Conservation (phyloP, 1,140 invertebrate species). For the Trichomalopsis sarcophagae region DNA sequence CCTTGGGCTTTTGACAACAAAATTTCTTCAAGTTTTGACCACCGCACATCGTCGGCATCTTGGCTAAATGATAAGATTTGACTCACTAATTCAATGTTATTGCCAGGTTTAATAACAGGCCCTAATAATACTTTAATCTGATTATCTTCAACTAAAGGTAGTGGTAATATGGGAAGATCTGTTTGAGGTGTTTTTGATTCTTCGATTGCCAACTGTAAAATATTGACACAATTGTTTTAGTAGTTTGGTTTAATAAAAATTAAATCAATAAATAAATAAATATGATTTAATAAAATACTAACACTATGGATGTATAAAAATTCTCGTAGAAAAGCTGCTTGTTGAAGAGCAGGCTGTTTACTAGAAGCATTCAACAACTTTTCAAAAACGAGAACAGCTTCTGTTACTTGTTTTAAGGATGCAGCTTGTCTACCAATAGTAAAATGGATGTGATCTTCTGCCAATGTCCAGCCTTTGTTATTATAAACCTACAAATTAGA, state of each 20-base stretch:
- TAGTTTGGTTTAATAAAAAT: constrained; percentile 14
- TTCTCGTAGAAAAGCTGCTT: constrained; percentile 90
- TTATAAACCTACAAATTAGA: constrained; percentile 82
- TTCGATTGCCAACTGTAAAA: constrained; percentile 68
- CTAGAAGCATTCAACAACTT: constrained; percentile 86
- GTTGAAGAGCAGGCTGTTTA: constrained; percentile 85
- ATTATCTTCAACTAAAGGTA: constrained; percentile 81
- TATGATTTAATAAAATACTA: constrained; percentile 59
- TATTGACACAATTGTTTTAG: not conserved
- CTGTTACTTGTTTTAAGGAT: constrained; percentile 84
- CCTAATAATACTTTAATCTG: constrained; percentile 81
- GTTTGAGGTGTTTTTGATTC: constrained; percentile 73
- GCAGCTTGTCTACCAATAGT: constrained; percentile 92
- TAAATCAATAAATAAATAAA: constrained; percentile 2
- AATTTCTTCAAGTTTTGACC: constrained; percentile 87
- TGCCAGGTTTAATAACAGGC: constrained; percentile 68
- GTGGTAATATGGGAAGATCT: constrained; percentile 78
- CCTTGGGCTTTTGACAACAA: constrained; percentile 83
- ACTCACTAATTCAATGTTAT: constrained; percentile 62
- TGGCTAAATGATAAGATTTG: constrained; percentile 65
- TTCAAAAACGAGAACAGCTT: constrained; percentile 87
- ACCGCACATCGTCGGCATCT: constrained; percentile 72
- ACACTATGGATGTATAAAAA: constrained; percentile 90
- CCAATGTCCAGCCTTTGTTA: constrained; percentile 89
- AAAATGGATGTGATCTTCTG: constrained; percentile 96